phyloP scores from a whole-genome alignment of 2,113 vertebrate genomes.

The Pelecanoides urinatrix region DNA sequence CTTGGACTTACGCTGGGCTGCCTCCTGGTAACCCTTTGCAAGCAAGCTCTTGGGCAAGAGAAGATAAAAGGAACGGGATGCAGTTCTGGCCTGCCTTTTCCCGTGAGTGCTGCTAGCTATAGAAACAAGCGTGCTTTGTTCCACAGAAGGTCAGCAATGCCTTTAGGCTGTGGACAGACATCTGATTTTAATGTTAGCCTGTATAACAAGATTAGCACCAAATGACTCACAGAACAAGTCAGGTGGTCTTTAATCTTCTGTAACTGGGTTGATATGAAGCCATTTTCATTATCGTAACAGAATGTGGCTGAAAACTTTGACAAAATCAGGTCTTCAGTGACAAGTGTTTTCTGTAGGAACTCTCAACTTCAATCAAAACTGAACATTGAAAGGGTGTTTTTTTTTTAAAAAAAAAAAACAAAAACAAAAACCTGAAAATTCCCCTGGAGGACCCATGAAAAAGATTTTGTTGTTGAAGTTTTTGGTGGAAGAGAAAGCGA shows the following conservation, averaged over 20 bases:
- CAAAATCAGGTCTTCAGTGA: background rate
- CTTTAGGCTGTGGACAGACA: background rate
- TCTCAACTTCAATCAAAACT: background rate
- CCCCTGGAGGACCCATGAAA: background rate
- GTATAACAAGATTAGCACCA: conserved; percentile 15
- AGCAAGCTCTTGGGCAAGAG: background rate
- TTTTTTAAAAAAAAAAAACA: background rate
- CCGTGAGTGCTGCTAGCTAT: background rate
- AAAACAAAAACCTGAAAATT: background rate
- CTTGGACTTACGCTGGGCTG: background rate
- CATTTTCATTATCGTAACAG: background rate
- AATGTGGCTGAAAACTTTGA: background rate
- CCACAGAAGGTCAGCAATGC: conserved; percentile 1
- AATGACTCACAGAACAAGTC: background rate
- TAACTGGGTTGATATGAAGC: background rate
- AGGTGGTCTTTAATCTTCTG: conserved; percentile 43
- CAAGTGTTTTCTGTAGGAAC: background rate
- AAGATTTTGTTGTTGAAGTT: background rate
- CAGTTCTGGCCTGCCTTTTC: background rate
- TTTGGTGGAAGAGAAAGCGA: background rate
- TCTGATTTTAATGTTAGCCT: conserved; percentile 25
- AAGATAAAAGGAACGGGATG: background rate
- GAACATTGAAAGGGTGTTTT: background rate
- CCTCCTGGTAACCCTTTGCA: background rate
- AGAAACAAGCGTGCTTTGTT: background rate